A percentile compares a stretch with the other conserved stretches of the same genome.
Conservation (phyloP, 1,140 invertebrate species). For the Varroa destructor region DNA sequence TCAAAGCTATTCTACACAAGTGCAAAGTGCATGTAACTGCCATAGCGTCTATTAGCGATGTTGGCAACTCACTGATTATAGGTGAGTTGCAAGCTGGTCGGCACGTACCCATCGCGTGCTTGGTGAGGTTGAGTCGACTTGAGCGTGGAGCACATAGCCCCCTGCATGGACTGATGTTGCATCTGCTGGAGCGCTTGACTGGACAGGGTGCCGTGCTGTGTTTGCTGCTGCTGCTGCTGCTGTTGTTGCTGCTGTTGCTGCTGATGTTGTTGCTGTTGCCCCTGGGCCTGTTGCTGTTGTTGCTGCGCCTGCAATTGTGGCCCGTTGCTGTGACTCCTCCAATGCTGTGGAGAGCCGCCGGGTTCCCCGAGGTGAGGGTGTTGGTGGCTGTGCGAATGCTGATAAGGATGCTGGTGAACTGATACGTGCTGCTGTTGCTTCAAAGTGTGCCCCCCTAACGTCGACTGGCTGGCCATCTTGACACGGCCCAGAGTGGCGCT, state of each 20-base stretch:
- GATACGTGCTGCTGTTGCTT: slow-evolving; percentile 9
- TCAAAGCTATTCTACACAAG: too few species aligned
- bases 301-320: neutral
- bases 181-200: neutral
- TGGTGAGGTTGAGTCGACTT: slow-evolving; percentile 25
- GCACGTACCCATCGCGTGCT: slow-evolving; percentile 28
- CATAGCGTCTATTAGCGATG: too few species aligned
- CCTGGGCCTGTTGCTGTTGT: slow-evolving; percentile 11
- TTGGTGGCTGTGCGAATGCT: too few species aligned
- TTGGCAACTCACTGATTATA: slow-evolving; percentile 23
- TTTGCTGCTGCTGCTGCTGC: slow-evolving; percentile 1
- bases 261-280: neutral
- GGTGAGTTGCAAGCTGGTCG: slow-evolving; percentile 25
- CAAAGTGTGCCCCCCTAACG: slow-evolving; percentile 5
- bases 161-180: slow-evolving; percentile 12
- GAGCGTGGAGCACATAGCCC: slow-evolving; percentile 24
- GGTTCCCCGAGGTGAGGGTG: too few species aligned
- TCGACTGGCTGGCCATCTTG: slow-evolving; percentile 4
- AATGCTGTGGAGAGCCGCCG: too few species aligned
- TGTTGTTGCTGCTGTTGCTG: slow-evolving; percentile 18
- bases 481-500: slow-evolving; percentile 13
- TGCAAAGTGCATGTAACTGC: too few species aligned
- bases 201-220: too few species aligned
- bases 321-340: too few species aligned
- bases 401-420: slow-evolving; percentile 7